A percentile compares a stretch with the other conserved stretches of the same genome.
Conservation (phyloP, 2,888 invertebrate species). For the Buathra laborator region DNA sequence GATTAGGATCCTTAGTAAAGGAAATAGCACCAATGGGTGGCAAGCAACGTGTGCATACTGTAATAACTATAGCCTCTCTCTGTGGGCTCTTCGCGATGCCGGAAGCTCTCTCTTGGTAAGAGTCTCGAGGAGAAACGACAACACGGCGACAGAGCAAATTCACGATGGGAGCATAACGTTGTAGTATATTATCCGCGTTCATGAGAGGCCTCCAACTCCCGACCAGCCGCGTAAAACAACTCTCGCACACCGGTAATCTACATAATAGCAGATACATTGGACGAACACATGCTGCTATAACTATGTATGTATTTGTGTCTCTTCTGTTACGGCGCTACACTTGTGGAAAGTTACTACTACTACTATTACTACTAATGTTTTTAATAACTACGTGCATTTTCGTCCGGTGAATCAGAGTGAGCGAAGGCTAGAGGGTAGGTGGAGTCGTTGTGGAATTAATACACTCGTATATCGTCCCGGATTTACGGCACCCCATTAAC, state of each 20-base stretch:
- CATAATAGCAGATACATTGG: conserved; percentile 53
- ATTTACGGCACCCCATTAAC: conserved; percentile 48
- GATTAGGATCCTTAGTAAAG: not conserved
- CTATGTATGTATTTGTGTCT: not conserved
- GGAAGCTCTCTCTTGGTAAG: conserved; percentile 12
- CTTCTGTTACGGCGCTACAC: not conserved
- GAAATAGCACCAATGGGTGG: not conserved
- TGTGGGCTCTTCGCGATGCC: not conserved
- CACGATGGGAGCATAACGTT: conserved; percentile 27
- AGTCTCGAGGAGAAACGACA: conserved; percentile 8
- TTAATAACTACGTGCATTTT: conserved; percentile 29
- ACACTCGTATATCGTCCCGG: conserved; percentile 28
- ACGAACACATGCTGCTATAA: conserved; percentile 9
- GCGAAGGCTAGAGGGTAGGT: conserved; percentile 16
- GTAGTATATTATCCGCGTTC: conserved; percentile 51
- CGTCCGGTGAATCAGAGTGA: conserved; percentile 13
- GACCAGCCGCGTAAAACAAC: conserved; percentile 48
- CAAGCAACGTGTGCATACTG: not conserved
- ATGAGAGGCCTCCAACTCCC: conserved; percentile 15
- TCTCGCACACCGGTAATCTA: conserved; percentile 56
- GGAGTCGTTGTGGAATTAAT: conserved; percentile 43
- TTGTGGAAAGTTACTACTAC: conserved; percentile 1
- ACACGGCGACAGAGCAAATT: conserved; percentile 9
- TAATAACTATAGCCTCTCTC: not conserved
- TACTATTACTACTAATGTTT: conserved; percentile 17